Percentiles rank a stretch among this genome's conserved stretches.
phyloP scores from a whole-genome alignment of 2,113 vertebrate genomes.

The Arizona elegans region DNA sequence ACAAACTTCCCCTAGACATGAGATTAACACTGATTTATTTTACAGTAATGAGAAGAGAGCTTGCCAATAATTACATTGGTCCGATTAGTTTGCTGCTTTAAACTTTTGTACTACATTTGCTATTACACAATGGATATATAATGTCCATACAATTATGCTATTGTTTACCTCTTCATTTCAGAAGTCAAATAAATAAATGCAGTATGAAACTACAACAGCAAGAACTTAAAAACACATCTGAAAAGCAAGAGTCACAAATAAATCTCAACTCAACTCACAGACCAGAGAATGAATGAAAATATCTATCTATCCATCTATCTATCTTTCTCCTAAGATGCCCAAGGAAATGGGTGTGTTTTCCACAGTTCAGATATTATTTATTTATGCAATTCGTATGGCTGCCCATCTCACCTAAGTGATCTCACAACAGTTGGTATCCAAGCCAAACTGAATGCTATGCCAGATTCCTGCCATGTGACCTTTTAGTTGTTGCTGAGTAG shows the following conservation, averaged over 20 bases:
- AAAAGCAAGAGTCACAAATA: neutral
- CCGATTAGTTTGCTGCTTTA: neutral
- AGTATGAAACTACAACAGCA: neutral
- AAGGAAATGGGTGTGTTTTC: neutral
- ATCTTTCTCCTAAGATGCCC: neutral
- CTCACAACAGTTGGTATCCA: neutral
- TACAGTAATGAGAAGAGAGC: neutral
- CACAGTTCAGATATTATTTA: neutral
- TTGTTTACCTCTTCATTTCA: neutral
- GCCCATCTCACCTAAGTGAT: neutral
- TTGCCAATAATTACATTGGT: neutral
- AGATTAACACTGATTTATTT: neutral
- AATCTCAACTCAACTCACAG: neutral
- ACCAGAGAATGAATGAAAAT: neutral
- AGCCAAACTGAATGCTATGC: neutral
- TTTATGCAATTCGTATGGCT: neutral
- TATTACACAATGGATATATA: neutral
- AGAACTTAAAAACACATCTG: neutral
- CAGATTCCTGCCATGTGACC: neutral
- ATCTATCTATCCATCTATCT: too few relatives aligned
- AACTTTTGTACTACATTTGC: neutral
- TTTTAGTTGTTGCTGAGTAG: neutral
- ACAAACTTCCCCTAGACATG: neutral
- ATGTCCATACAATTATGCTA: neutral
- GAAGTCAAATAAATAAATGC: neutral